phyloP scores from a whole-genome alignment of 64 coral and sea anemone species.

The Pocillopora damicornis region DNA sequence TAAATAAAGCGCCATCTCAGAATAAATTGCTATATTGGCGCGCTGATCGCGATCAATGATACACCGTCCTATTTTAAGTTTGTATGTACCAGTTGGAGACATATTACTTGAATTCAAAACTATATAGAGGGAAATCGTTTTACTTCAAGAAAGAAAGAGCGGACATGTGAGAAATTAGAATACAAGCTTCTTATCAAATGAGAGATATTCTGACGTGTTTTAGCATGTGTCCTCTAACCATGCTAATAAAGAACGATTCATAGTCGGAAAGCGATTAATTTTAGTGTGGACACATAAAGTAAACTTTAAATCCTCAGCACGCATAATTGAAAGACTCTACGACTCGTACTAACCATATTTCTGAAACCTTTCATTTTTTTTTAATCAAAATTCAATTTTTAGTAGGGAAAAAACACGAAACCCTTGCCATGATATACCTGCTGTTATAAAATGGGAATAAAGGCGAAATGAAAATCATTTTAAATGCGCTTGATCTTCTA shows the following conservation, averaged over 20 bases:
- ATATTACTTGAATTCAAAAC: neutral
- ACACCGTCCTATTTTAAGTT: neutral
- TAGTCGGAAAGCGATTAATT: neutral
- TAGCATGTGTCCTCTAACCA: neutral
- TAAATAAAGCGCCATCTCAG: neutral
- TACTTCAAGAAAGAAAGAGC: neutral
- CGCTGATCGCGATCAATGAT: neutral
- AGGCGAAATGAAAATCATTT: neutral
- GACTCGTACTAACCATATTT: neutral
- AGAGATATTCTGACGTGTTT: neutral
- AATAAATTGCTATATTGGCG: neutral
- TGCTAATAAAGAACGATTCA: neutral
- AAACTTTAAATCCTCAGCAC: neutral
- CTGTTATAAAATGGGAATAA: neutral
- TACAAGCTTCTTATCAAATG: neutral
- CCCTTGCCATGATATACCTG: neutral
- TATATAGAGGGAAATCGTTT: neutral
- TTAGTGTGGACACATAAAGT: neutral
- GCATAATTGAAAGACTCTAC: neutral
- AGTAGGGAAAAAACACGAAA: neutral
- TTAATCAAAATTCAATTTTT: neutral
- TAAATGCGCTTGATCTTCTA: slow-evolving; percentile 3
- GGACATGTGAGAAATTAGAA: neutral
- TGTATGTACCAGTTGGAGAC: neutral
- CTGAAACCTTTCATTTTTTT: neutral